Evolutionary conservation across 2,113 vertebrate species (phyloP).

Genomic region (Salminus brasiliensis): DNA sequence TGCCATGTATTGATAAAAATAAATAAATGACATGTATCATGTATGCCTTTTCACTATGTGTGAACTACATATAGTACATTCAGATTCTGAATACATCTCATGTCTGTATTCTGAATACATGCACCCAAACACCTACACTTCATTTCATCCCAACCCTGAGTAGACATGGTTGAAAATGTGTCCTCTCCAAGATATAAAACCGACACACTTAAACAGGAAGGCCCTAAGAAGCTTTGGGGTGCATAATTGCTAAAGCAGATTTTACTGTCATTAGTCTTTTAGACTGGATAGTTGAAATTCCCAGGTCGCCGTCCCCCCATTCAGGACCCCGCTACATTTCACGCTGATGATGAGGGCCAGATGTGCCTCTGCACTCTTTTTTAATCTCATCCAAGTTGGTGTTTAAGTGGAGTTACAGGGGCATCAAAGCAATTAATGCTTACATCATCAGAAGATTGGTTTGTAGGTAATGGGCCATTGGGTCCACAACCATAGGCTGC

Average conservation of each 20-base stretch:
- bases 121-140: no score
- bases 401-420: conserved; percentile 68
- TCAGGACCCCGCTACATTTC: conserved; percentile 10
- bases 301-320: background rate
- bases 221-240: background rate
- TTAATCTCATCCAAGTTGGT: conserved; percentile 62
- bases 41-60: no score
- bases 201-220: background rate
- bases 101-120: no score
- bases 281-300: conserved; percentile 13
- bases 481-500: conserved; percentile 11
- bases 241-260: background rate
- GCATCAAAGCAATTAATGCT: conserved; percentile 70
- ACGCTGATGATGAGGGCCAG: conserved; percentile 34
- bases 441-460: conserved; percentile 58
- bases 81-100: no score
- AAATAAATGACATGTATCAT: no score
- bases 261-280: background rate
- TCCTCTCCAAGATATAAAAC: background rate
- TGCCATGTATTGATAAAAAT: no score
- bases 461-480: conserved; percentile 16
- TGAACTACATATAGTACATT: no score
- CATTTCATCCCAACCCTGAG: no score
- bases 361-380: conserved; percentile 50
- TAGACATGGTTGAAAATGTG: background rate